Base-by-base conservation (phyloP, 2,888 invertebrate genomes). In the Andrena bucephala region DNA sequence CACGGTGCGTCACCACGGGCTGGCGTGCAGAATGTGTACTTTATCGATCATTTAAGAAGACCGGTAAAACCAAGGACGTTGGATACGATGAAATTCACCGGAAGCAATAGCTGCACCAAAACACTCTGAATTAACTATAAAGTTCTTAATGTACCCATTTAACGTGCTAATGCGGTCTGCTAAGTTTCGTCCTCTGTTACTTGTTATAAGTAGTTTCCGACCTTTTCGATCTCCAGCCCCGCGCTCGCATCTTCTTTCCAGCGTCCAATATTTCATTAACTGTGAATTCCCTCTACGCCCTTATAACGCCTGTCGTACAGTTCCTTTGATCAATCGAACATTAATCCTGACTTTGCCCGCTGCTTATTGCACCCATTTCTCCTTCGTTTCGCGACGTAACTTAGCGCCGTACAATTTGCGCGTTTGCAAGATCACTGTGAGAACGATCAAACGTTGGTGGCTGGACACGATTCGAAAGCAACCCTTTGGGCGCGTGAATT, bases 71-170 rank as follows among this genome's bases (percentile, higher is more conserved):
- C 4, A 27, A 42, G 52, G 54, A 62, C 33, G 57, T 52, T 10
- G 70, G 48, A 57, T 74, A 48, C 24, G 63, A 70, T 77, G 69
- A 76, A 87, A 87, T 85, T 87, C 52, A 79, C 52, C 70, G 72
- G 79, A 81, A 85, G 69, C 77, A 77, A 77, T 63, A 73, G 33
- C 27, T 50, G 7, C 20, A 27, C 27, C 69, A 67, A 50, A 80
- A 59, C 75, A 42, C 57, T 66, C 75, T 67, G 77, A 84, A 83
- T 81, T 76, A 79, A 72, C 80, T 76, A 85, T 84, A 77, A 83
- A 81, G 75, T 86, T 77, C 78, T 82, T 86, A 85, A 83, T 74
- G 75, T 76, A 72, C 54, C 83, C 77, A 76, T 82, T 86, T 85
- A 81, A 80, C 72, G 81, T 76, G 81, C 81, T 79, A 78, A 81